Base-by-base conservation (phyloP, 2,797 vertebrate genomes). In the Crax fasciolata region DNA sequence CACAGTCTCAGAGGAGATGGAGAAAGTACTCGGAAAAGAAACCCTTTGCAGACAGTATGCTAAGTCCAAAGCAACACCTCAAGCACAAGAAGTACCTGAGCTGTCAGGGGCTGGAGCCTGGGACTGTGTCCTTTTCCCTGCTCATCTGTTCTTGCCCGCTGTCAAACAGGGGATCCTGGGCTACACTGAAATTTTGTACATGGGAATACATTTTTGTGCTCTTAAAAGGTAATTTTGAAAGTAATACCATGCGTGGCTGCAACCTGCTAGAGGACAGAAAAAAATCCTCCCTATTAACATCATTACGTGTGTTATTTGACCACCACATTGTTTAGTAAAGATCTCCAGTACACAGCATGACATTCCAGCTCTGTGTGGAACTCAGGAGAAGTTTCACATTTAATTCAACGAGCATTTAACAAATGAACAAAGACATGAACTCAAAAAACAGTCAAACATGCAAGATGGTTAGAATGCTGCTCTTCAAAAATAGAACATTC, bases 401-500 rank as follows among this genome's bases (percentile, higher is more conserved):
- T 72, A 94, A 78, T 66, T 87, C 46, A 70, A 82, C 79, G 88
- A 95, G 75, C 74, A 78, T 67, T 95, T 89, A 84, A 66, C 30
- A 84, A 90, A 92, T 70, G 62, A 90, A 92, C 63, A 94, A 92
- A 85, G 21, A 79, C 13, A 30, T 32, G 15, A 65, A 72, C 68
- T 44, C 5, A 1, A 38, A 89, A 66, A 46, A 28, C 25, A 0
- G 0, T 5, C 65, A 68, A 89, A 71, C 21, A 51, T 4, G 4
- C 39, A 87, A 91, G 73, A 73, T 24, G 4, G 68, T 71, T 76
- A 70, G 67, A 93, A 82, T 65, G 67, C 49, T 39, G 74, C 28
- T 58, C 44, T 61, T 75, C 57, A 96, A 94, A 94, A 93, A 80
- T 20, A 73, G 90, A 77, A 91, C 86, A 90, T 39, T 71, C 59